Base-by-base conservation (phyloP, 2,113 vertebrate species). In the Egretta garzetta region DNA sequence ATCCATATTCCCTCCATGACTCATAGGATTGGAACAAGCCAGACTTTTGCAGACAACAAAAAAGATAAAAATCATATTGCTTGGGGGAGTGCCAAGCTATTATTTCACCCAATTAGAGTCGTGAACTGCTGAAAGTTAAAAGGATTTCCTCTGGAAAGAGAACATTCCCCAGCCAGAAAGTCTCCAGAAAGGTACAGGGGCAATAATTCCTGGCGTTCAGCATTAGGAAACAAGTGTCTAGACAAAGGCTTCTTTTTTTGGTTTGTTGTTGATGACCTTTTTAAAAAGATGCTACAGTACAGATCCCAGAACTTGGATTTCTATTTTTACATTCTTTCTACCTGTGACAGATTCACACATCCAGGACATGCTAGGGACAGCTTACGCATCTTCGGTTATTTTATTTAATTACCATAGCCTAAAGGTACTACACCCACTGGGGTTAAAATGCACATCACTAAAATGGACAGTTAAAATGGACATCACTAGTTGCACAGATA, bases 71-170 rank as follows among this genome's bases (percentile, higher is more conserved):
- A 96, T 97, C 95, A 91, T 97, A 92, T 93, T 94, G 88, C 74
- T 92, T 97, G 97, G 96, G 89, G 80, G 14, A 59, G 33, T 56
- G 96, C 97, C 96, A 96, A 94, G 76, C 81, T 89, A 94, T 97
- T 88, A 91, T 90, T 79, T 73, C 64, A 88, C 90, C 80, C 88
- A 95, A 90, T 97, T 96, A 97, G 82, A 97, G 96, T 90, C 93
- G 74, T 92, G 95, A 97, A 95, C 96, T 96, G 93, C 96, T 97
- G 96, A 96, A 97, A 97, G 82, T 96, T 93, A 82, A 97, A 98
- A 98, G 97, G 97, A 98, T 98, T 98, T 98, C 98, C 98, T 98
- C 93, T 96, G 95, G 88, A 95, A 97, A 89, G 92, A 96, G 94
- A 97, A 98, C 92, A 97, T 77, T 91, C 80, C 94, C 92, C 75